phyloP scores from a whole-genome alignment of 2,113 vertebrate genomes.

The Antennarius striatus region DNA sequence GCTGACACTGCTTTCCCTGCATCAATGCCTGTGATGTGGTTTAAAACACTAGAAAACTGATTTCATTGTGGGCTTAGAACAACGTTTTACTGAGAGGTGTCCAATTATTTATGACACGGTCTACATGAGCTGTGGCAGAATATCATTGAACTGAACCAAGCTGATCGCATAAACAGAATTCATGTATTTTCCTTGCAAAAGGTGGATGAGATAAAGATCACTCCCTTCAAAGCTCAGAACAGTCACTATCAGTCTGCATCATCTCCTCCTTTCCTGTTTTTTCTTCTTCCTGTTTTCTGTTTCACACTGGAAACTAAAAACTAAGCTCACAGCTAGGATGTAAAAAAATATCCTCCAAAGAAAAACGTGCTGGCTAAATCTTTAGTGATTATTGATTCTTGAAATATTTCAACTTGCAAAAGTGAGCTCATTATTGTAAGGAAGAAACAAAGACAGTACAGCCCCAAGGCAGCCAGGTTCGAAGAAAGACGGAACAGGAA shows the following conservation, averaged over 20 bases:
- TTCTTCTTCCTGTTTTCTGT: not conserved
- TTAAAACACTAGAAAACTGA: not conserved
- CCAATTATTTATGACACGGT: not conserved
- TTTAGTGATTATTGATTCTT: slow-evolving; percentile 9
- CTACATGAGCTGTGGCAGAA: not conserved
- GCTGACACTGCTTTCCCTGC: too few species aligned
- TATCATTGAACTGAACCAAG: not conserved
- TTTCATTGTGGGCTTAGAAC: too few species aligned
- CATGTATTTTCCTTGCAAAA: not conserved
- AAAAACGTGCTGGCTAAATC: slow-evolving; percentile 14
- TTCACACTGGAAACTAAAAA: slow-evolving; percentile 47
- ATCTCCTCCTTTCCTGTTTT: slow-evolving; percentile 24
- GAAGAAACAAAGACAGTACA: slow-evolving; percentile 7
- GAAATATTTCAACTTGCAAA: slow-evolving; percentile 47
- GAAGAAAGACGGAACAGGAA: slow-evolving; percentile 18
- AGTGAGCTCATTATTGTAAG: slow-evolving; percentile 28
- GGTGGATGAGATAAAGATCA: not conserved
- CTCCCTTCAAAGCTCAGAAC: not conserved
- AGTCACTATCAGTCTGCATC: not conserved
- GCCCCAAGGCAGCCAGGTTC: slow-evolving; percentile 24
- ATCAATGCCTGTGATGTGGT: not conserved
- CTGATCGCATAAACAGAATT: not conserved
- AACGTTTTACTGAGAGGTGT: too few species aligned
- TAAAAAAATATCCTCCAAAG: slow-evolving; percentile 14
- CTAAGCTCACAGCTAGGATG: slow-evolving; percentile 2